Conservation (phyloP, 2,113 vertebrate genomes). For the Cisticola juncidis region DNA sequence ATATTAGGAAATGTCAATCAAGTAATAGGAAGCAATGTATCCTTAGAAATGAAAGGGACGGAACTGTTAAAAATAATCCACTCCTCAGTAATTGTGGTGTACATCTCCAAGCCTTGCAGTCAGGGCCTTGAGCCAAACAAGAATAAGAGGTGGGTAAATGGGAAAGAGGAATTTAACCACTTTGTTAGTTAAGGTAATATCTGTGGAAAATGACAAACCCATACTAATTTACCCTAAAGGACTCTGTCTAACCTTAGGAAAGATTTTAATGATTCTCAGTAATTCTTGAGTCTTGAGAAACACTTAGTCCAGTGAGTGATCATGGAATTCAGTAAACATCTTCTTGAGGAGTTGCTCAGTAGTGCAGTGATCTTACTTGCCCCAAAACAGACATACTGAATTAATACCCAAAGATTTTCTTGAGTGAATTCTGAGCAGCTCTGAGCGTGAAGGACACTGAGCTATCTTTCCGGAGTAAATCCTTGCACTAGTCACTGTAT, state of each 20-base stretch:
- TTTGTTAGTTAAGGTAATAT: not conserved
- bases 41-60: slow-evolving; percentile 17
- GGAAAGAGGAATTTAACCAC: not conserved
- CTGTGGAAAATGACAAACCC: not conserved
- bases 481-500: not conserved
- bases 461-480: not conserved
- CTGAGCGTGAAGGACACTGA: not conserved
- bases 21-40: not conserved
- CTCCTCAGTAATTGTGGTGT: not conserved
- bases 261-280: not conserved
- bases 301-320: not conserved
- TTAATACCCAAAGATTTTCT: not conserved
- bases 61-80: slow-evolving; percentile 37
- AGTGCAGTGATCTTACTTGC: not conserved
- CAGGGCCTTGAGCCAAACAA: not conserved
- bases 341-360: not conserved
- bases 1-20: slow-evolving; percentile 13
- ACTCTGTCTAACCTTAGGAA: not conserved
- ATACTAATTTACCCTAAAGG: not conserved
- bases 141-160: not conserved
- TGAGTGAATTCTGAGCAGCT: not conserved
- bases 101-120: not conserved
- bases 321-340: not conserved
- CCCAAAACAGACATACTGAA: not conserved
- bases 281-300: not conserved